A percentile compares a stretch with the other conserved stretches of the same genome.
phyloP scores from a whole-genome alignment of 2,888 invertebrate genomes.

The Trichopoda pennipes region DNA sequence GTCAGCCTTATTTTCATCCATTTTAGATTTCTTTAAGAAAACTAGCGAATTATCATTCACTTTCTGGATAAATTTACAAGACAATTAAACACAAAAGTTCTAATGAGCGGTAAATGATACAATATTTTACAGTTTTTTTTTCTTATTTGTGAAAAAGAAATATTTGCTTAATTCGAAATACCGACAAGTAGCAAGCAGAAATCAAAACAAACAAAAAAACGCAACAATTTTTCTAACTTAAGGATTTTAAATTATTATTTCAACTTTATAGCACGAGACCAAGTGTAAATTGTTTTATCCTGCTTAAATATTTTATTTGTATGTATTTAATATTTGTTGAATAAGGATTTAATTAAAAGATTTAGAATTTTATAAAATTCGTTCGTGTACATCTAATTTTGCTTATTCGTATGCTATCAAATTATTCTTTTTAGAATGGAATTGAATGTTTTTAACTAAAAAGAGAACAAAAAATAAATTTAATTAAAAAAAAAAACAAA shows the following conservation, averaged over 20 bases:
- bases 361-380: slow-evolving; percentile 40
- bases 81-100: too few relatives aligned
- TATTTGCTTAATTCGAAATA: too few relatives aligned
- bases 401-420: slow-evolving; percentile 39
- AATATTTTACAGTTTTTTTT: too few relatives aligned
- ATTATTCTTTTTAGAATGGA: slow-evolving; percentile 34
- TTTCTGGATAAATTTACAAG: too few relatives aligned
- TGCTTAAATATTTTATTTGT: slow-evolving; percentile 2
- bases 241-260: neutral
- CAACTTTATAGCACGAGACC: neutral
- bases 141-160: too few relatives aligned
- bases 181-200: too few relatives aligned
- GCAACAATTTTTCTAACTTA: neutral
- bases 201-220: too few relatives aligned
- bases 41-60: too few relatives aligned
- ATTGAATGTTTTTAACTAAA: slow-evolving; percentile 40
- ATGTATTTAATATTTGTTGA: slow-evolving; percentile 4
- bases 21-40: too few relatives aligned
- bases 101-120: too few relatives aligned
- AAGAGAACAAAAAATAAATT: slow-evolving; percentile 33
- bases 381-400: slow-evolving; percentile 50
- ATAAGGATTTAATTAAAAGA: slow-evolving; percentile 1
- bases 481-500: slow-evolving; percentile 26
- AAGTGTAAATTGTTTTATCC: neutral
- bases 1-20: too few relatives aligned